Evolutionary conservation across 2,113 vertebrate genomes (phyloP), one percentile per base, ranked within the genome.

Genomic region (Bombycilla garrulus): DNA sequence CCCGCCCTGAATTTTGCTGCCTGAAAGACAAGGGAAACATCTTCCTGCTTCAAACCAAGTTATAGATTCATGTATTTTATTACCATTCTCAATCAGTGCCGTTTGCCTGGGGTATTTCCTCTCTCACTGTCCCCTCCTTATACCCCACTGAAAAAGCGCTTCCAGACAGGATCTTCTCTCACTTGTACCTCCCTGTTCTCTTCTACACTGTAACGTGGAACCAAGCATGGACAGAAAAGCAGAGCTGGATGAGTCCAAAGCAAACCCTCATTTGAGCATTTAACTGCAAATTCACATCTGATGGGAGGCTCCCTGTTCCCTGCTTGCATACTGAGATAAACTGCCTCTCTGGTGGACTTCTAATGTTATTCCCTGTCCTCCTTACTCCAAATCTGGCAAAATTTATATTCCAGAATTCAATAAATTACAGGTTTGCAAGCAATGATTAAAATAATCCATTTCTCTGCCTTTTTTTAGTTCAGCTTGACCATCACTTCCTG

Each of bases 191-290:
- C 35, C 25, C 50, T 31, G 2, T 8, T 82, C 20, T 77, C 48
- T 23, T 67, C 70, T 20, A 11, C 26, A 26, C 23, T 45, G 57
- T 21, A 26, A 1, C 1, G 0, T 7, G 12, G 35, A 66, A 44
- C 13, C 4, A 33, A 47, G 23, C 6, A 22, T 1, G 4, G 45
- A 2, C 33, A 80, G 26, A 62, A 29, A 76, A 42, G 5, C 45
- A 70, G 45, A 42, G 6, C 19, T 76, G 35, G 20, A 5, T 1
- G 1, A 58, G 8, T 16, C 31, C 42, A 88, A 77, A 64, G 5
- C 14, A 88, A 77, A 45, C 15, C 10, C 7, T 71, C 22, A 28
- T 53, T 35, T 58, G 10, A 60, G 20, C 33, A 23, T 80, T 69
- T 66, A 60, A 15, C 6, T 61, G 28, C n/a, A 80, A 47, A 61